Evolutionary conservation across 2,888 invertebrate genomes (phyloP), one percentile per base, ranked within the genome.

Genomic region (Sicus ferrugineus): DNA sequence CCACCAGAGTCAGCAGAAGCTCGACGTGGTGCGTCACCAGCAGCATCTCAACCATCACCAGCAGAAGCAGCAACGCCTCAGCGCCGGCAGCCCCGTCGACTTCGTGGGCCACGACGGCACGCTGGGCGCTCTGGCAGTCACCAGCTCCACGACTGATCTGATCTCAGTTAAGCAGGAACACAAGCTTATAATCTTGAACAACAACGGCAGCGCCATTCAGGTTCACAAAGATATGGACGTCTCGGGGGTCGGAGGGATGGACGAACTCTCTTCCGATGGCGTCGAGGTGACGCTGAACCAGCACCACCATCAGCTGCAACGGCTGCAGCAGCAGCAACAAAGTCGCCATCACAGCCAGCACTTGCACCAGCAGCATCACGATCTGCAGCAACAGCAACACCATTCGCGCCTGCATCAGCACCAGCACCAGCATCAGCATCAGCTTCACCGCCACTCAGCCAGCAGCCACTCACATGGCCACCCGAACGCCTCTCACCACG

Each of bases 281-380:
- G 75, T 79, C n/a, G 82, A 82, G 61, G 79, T 80, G 19, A 80
- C 80, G 11, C 71, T 82, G 1, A 83, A 81, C 59, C 81, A 81
- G 50, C 82, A 82, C 67, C 77, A 78, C 65, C 79, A 74, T 19
- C 70, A 79, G 54, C 78, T 80, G 62, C 68, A 75, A 0, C 31
- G 77, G 1, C 74, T 77, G 19, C 75, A 78, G 23, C 77, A 78
- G 46, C 75, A 75, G 3, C 73, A 75, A 7, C 74, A 73, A 5
- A 70, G 72, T 38, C 69, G 70, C 1, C 72, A 75, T 3, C 70
- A 72, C 19, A 52, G 67, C 21, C 67, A 61, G 6, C 65, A 66
- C n/a, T 21, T 21, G 23, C 52, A 68, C 5, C 74, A 75, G 16
- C 71, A 70, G 6, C 70, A 70, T 7, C 38, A 68, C 5, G 28